Percentiles rank a stretch among this genome's conserved stretches.
phyloP scores from a whole-genome alignment of 64 coral and sea anemone genomes.

The Pocillopora damicornis region DNA sequence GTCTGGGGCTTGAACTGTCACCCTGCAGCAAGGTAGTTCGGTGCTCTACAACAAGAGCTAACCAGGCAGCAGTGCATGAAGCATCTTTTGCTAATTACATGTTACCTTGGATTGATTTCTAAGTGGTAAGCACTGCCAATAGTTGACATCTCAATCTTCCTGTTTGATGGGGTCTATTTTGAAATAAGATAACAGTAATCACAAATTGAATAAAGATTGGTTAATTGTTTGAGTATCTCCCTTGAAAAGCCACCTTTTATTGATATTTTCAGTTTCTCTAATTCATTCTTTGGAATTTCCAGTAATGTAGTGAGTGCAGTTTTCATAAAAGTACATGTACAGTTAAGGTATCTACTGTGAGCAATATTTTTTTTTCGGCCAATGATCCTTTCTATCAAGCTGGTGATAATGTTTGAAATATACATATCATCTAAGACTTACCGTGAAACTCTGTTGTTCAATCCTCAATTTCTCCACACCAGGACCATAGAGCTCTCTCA shows the following conservation, averaged over 20 bases:
- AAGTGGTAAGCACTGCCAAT: conserved; percentile 94
- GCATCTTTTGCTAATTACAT: background rate
- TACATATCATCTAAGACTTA: conserved; percentile 12
- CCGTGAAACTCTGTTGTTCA: conserved; percentile 93
- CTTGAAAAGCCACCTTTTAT: no score
- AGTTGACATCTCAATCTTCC: conserved; percentile 96
- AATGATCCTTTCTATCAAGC: no score
- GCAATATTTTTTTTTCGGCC: no score
- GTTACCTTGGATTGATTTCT: conserved; percentile 97
- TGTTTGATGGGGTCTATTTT: conserved; percentile 89
- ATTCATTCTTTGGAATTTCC: no score
- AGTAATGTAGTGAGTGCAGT: no score
- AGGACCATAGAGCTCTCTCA: conserved; percentile 97
- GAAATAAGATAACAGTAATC: background rate
- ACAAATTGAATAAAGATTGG: background rate
- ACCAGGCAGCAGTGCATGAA: no score
- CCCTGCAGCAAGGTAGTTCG: no score
- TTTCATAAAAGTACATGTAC: no score
- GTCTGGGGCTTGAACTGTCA: no score
- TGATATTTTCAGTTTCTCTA: no score
- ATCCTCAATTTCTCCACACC: conserved; percentile 96
- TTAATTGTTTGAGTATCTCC: background rate
- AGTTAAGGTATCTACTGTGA: no score
- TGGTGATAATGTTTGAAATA: background rate
- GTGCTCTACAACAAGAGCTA: no score